Evolutionary conservation across 1,140 invertebrate species (phyloP).

Genomic region (Epicauta chinensis): DNA sequence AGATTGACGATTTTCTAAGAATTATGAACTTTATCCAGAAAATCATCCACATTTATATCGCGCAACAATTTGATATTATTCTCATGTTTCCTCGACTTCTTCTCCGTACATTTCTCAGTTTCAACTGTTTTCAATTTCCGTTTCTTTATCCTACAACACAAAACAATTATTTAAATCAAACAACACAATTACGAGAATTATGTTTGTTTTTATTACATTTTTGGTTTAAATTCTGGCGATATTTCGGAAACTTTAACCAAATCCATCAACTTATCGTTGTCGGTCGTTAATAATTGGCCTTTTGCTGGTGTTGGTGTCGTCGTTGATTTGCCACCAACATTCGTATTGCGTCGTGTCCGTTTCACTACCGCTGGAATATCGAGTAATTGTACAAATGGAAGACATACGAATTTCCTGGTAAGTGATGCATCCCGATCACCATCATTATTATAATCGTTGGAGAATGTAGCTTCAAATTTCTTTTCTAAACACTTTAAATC

Average conservation of each 20-base stretch:
- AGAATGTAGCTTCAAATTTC: background rate
- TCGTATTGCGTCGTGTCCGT: background rate
- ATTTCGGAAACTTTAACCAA: background rate
- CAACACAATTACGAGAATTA: too few relatives aligned
- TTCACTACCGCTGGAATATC: background rate
- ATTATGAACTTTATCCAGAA: slow-evolving; percentile 9
- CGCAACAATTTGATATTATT: slow-evolving; percentile 4
- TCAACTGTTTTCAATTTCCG: slow-evolving; percentile 1
- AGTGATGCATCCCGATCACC: background rate
- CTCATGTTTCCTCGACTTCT: background rate
- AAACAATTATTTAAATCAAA: too few relatives aligned
- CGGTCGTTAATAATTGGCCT: background rate
- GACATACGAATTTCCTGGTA: slow-evolving; percentile 3
- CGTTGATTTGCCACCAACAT: background rate
- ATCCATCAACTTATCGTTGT: slow-evolving; percentile 3
- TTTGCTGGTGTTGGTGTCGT: too few relatives aligned
- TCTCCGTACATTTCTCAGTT: slow-evolving; percentile 1
- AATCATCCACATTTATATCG: slow-evolving; percentile 6
- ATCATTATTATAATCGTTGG: background rate
- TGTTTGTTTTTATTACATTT: too few relatives aligned
- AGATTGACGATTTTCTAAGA: too few relatives aligned
- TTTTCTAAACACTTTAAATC: slow-evolving; percentile 11
- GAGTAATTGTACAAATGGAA: background rate
- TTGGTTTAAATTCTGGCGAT: too few relatives aligned
- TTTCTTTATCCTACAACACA: slow-evolving; percentile 2